Percentiles rank a stretch among this genome's conserved stretches.
Evolutionary conservation across 2,797 vertebrate species (phyloP).

Genomic region (Artibeus lituratus): DNA sequence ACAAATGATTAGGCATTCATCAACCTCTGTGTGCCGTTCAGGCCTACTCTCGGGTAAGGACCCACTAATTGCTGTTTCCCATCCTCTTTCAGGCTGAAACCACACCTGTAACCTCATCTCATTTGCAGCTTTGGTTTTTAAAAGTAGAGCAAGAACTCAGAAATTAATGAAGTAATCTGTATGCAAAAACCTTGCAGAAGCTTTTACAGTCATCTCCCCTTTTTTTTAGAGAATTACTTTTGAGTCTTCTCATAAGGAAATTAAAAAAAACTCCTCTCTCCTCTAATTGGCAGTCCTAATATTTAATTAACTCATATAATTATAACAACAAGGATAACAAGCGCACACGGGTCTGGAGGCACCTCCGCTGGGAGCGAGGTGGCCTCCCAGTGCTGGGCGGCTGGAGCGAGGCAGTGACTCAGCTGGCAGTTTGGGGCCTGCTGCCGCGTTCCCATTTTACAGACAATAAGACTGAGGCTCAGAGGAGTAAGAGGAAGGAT

Average conservation of each 20-base stretch:
- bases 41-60: background rate
- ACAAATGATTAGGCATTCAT: background rate
- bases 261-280: background rate
- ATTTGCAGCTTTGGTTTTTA: background rate
- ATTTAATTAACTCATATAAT: background rate
- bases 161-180: background rate
- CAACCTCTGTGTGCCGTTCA: background rate
- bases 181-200: background rate
- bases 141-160: background rate
- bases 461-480: background rate
- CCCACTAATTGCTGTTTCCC: background rate
- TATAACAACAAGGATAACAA: background rate
- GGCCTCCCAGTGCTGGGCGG: background rate
- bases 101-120: background rate
- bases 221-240: background rate
- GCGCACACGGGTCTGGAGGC: background rate
- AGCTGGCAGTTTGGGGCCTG: background rate
- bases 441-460: background rate
- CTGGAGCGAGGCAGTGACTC: background rate
- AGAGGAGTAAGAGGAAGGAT: background rate
- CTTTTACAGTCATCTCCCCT: background rate
- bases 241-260: slow-evolving; percentile 3
- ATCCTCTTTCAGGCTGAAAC: background rate
- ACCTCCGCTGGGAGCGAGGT: background rate
- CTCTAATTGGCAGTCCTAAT: background rate